These are phyloP conservation scores for Mythimna lalbum DNA, from an alignment of 2,888 invertebrate genomes.

Conservation along the genomic window DNA sequence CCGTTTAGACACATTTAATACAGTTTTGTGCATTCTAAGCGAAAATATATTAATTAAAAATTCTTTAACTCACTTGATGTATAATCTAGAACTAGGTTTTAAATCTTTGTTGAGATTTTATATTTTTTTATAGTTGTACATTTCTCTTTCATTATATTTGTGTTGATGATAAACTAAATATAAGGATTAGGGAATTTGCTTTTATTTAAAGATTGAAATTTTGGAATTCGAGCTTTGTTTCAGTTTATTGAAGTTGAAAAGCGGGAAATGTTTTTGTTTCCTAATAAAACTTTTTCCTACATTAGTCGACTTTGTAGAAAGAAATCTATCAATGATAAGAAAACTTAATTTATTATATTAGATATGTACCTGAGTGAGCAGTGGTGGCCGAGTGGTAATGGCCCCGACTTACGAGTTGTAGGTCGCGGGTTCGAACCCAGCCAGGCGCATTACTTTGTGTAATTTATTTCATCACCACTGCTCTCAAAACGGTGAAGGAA, in stretches of 20 bases:
- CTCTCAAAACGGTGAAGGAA: too few relatives aligned
- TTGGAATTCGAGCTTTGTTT: background rate
- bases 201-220: background rate
- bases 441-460: too few relatives aligned
- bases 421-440: too few relatives aligned
- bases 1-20: constrained; percentile 62
- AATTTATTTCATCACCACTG: too few relatives aligned
- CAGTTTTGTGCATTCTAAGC: constrained; percentile 42
- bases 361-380: too few relatives aligned
- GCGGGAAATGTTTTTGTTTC: background rate
- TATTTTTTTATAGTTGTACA: background rate
- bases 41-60: constrained; percentile 50
- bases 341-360: background rate
- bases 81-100: constrained; percentile 4
- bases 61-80: constrained; percentile 3
- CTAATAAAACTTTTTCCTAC: too few relatives aligned
- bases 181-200: background rate
- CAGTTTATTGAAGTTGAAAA: background rate
- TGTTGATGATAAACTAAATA: background rate
- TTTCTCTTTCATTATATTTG: background rate
- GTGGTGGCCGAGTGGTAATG: too few relatives aligned
- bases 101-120: background rate
- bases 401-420: too few relatives aligned
- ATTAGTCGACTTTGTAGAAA: too few relatives aligned
- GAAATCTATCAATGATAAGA: background rate